Conservation (phyloP, 2,113 vertebrate species). For the Fregetta grallaria region DNA sequence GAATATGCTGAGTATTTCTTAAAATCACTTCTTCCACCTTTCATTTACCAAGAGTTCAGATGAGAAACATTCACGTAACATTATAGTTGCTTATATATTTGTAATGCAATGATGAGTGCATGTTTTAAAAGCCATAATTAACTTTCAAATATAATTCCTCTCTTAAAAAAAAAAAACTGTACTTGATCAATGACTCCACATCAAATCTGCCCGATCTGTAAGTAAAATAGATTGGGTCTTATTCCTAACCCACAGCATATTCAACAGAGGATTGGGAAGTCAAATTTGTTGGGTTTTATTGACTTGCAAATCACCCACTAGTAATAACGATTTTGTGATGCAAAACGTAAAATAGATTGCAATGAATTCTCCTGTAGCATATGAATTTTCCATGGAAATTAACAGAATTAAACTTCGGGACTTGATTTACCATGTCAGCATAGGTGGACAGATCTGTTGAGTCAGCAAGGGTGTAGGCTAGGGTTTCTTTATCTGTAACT, state of each 20-base stretch:
- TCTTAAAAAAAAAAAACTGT: neutral
- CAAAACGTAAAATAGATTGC: neutral
- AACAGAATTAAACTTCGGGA: neutral
- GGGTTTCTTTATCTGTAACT: neutral
- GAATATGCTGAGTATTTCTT: neutral
- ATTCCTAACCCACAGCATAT: neutral
- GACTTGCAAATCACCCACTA: conserved; percentile 1
- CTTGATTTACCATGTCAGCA: neutral
- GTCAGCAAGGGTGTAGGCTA: neutral
- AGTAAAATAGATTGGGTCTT: neutral
- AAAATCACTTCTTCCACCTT: neutral
- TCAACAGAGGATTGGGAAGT: neutral
- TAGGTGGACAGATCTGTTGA: neutral
- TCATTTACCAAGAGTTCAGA: neutral
- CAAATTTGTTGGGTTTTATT: neutral
- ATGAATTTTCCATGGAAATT: neutral
- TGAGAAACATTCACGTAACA: neutral
- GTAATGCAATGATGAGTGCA: neutral
- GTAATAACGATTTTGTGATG: conserved; percentile 1
- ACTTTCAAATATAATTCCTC: neutral
- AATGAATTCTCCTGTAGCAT: neutral
- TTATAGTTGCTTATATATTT: neutral
- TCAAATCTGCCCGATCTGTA: neutral
- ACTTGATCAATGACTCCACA: neutral
- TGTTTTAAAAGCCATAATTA: neutral